Conservation (phyloP, 1,140 invertebrate genomes). For the Pachyrhynchus sulphureomaculatus region DNA sequence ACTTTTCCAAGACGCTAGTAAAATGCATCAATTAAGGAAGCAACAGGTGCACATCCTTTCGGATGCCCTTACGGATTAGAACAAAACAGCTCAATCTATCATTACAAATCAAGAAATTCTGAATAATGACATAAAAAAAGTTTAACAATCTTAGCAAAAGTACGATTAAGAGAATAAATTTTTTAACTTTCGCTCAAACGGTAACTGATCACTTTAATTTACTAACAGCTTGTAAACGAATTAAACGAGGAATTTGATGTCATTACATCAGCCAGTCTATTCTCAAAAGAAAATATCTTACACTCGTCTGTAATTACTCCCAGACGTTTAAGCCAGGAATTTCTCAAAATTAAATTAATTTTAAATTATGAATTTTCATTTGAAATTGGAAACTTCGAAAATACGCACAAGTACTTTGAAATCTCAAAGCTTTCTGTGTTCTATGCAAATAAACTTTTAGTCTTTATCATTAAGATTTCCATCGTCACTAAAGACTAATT, state of each 20-base stretch:
- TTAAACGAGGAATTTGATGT: conserved; percentile 23
- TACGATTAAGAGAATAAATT: not conserved
- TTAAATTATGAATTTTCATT: conserved; percentile 13
- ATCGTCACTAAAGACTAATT: not conserved
- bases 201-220: conserved; percentile 10
- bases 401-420: conserved; percentile 10
- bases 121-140: too few species aligned
- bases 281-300: conserved; percentile 31
- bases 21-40: conserved; percentile 28
- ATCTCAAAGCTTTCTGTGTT: conserved; percentile 4
- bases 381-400: not conserved
- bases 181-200: not conserved
- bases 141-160: not conserved
- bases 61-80: conserved; percentile 3
- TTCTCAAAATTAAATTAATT: conserved; percentile 9
- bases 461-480: conserved; percentile 7
- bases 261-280: conserved; percentile 20
- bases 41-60: conserved; percentile 30
- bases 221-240: conserved; percentile 14
- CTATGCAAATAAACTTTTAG: not conserved
- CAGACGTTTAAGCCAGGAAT: not conserved
- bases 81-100: not conserved
- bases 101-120: too few species aligned
- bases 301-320: conserved; percentile 23
- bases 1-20: conserved; percentile 14